Conservation (phyloP, 2,888 invertebrate species). For the Pecten maximus region DNA sequence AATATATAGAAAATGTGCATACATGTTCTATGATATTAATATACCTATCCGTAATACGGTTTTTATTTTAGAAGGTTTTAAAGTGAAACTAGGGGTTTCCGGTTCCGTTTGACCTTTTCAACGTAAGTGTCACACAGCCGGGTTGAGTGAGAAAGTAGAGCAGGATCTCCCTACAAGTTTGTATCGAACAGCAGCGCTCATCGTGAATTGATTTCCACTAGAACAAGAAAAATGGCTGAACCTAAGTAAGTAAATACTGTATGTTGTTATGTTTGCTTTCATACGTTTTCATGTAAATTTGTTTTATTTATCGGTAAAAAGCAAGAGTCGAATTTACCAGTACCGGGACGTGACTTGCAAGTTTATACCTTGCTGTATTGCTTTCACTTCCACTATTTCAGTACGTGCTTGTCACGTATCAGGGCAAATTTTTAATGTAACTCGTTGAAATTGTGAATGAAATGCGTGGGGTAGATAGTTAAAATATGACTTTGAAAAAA, state of each 20-base stretch:
- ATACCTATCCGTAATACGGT: neutral
- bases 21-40: too few species aligned
- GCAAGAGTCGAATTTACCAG: neutral
- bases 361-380: neutral
- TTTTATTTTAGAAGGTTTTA: neutral
- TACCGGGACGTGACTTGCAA: constrained; percentile 14
- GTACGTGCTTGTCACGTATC: too few species aligned
- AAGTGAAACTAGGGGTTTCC: constrained; percentile 7
- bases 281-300: neutral
- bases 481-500: too few species aligned
- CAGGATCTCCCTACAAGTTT: neutral
- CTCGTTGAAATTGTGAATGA: too few species aligned
- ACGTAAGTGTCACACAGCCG: neutral
- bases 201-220: neutral
- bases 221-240: neutral
- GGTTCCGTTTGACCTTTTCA: constrained; percentile 26
- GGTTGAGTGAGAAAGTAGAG: neutral
- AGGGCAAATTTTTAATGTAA: too few species aligned
- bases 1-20: too few species aligned
- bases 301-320: neutral
- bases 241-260: neutral
- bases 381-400: too few species aligned
- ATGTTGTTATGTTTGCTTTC: neutral
- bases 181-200: neutral
- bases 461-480: too few species aligned